Conservation (phyloP, 2,797 vertebrate genomes). For the Rhyacichthys aspro region DNA sequence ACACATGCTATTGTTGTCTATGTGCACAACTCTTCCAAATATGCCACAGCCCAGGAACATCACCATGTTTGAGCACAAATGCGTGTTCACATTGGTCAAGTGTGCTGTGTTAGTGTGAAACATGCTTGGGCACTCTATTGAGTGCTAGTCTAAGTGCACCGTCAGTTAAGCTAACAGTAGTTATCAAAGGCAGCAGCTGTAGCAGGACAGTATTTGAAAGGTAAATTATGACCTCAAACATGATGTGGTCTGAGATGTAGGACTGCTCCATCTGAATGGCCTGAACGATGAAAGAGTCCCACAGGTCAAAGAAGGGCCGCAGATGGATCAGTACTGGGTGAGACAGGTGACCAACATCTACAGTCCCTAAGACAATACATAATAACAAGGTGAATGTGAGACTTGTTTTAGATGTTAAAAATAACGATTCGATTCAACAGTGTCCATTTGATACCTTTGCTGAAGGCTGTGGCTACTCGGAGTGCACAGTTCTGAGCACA, state of each 20-base stretch:
- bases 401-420: background rate
- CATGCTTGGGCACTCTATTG: too few species aligned
- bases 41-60: too few species aligned
- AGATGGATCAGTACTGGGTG: slow-evolving; percentile 91
- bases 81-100: too few species aligned
- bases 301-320: slow-evolving; percentile 91
- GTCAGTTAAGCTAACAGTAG: background rate
- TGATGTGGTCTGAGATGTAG: slow-evolving; percentile 84
- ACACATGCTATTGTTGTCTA: background rate
- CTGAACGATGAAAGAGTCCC: slow-evolving; percentile 85
- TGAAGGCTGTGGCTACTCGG: slow-evolving; percentile 90
- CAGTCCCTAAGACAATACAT: slow-evolving; percentile 78
- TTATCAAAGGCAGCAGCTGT: background rate
- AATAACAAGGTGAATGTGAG: background rate
- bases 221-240: slow-evolving; percentile 74
- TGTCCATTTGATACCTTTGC: slow-evolving; percentile 82
- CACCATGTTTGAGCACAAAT: too few species aligned
- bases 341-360: slow-evolving; percentile 86
- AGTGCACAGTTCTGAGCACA: slow-evolving; percentile 83
- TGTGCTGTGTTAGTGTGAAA: too few species aligned
- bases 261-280: slow-evolving; percentile 86
- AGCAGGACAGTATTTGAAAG: background rate
- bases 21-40: too few species aligned
- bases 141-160: too few species aligned
- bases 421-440: background rate